Conservation (phyloP, 2,888 invertebrate species). For the Hecatera dysodea region DNA sequence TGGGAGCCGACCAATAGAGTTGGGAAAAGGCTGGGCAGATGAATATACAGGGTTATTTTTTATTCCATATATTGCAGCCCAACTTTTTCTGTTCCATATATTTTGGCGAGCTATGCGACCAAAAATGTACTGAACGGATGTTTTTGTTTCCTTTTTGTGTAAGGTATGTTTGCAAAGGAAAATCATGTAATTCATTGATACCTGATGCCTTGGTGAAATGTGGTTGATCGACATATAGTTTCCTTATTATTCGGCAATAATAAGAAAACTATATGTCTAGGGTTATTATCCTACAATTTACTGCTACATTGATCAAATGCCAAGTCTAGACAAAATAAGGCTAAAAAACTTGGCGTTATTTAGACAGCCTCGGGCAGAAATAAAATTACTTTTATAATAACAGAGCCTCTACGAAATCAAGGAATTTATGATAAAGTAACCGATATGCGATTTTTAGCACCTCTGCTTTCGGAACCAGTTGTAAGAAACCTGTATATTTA, state of each 20-base stretch:
- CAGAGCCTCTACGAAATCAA: not conserved
- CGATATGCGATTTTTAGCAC: not conserved
- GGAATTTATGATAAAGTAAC: constrained; percentile 19
- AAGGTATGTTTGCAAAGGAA: too few relatives aligned
- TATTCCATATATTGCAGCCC: too few relatives aligned
- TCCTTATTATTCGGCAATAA: too few relatives aligned
- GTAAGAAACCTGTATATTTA: constrained; percentile 33
- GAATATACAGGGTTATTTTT: too few relatives aligned
- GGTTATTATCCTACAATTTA: not conserved
- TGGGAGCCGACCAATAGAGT: not conserved
- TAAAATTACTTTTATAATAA: constrained; percentile 1
- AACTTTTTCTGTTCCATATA: too few relatives aligned
- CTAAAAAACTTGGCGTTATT: not conserved
- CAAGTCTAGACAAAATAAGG: not conserved
- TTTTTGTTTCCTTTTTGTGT: too few relatives aligned
- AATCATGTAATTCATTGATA: too few relatives aligned
- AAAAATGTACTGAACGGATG: too few relatives aligned
- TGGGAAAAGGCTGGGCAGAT: not conserved
- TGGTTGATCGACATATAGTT: too few relatives aligned
- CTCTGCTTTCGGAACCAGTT: constrained; percentile 10
- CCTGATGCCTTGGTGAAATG: too few relatives aligned
- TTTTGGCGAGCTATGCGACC: too few relatives aligned
- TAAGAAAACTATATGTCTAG: not conserved
- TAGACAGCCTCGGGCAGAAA: not conserved
- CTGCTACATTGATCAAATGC: not conserved